Base-by-base conservation (phyloP, 2,113 vertebrate species). In the Hyla sarda region DNA sequence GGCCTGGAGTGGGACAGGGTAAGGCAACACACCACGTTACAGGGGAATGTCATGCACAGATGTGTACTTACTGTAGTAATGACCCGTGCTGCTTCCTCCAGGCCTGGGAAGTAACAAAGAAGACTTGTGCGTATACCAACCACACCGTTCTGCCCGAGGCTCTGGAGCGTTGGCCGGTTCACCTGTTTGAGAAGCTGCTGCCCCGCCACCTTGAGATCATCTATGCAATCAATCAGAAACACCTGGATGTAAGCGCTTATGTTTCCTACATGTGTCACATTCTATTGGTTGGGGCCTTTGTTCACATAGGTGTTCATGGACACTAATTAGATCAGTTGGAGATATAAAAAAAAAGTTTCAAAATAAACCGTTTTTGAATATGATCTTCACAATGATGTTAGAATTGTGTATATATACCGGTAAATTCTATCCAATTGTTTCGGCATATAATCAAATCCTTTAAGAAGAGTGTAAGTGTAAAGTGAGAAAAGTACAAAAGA, bases 51-150 rank as follows among this genome's bases (percentile, higher is more conserved):
- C 17, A 54, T 19, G 2, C 25, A 13, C 41, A 41, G 41, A 41
- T 41, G 19, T 3, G 30, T 23, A 34, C 6, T 78, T 34, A 62
- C 41, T 52, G 62, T 82, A 1, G 34, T 34, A 47, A 65, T 81
- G 23, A 34, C 3, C 10, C 34, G 65, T 45, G 56, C 23, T 76
- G n/a, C 52, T 79, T 54, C 41, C 41, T 16, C 16, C 86, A 97
- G 96, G 95, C 96, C 28, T 97, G 96, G 96, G 95, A 97, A 62
- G 92, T 97, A 91, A 97, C 96, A 0, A 94, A 92, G n/a, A 92
- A 87, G 89, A 96, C 96, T 2, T 96, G 96, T 3, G 96, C 96
- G 0, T 97, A 97, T 84, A 97, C 96, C 89, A 97, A 97, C 91
- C 96, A 97, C 90, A 97, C 96, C 0, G 95, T 97, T 81, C 91